These are phyloP conservation scores for Tetragnatha versicolor DNA, from an alignment of 1,140 invertebrate genomes.

Conservation along the genomic window DNA sequence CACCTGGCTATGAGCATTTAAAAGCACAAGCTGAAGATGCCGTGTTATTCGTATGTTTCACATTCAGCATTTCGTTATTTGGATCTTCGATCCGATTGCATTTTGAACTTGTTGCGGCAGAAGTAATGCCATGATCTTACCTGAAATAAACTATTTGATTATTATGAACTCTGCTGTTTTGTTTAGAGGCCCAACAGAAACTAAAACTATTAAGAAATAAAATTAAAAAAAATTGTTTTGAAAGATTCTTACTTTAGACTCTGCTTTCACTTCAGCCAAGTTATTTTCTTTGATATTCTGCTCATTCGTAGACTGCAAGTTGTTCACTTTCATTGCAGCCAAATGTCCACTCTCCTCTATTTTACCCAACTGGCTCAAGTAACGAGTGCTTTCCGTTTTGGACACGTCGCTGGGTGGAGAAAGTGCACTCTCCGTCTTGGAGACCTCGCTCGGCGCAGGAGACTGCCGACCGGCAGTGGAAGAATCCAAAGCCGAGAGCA, in stretches of 20 bases:
- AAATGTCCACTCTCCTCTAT: slow-evolving; percentile 59
- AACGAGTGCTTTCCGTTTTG: slow-evolving; percentile 61
- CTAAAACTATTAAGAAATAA: no score
- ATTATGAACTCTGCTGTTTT: no score
- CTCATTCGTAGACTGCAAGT: slow-evolving; percentile 25
- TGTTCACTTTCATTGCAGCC: slow-evolving; percentile 36
- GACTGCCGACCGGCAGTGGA: slow-evolving; percentile 61
- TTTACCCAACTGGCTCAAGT: slow-evolving; percentile 58
- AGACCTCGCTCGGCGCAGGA: slow-evolving; percentile 62
- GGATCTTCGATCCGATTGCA: no score
- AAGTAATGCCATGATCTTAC: no score
- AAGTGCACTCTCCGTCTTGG: slow-evolving; percentile 62
- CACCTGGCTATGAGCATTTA: no score
- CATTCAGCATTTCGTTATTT: no score
- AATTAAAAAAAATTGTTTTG: no score
- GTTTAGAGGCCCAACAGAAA: no score
- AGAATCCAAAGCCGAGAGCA: slow-evolving; percentile 58
- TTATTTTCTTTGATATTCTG: slow-evolving; percentile 37
- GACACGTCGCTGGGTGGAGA: slow-evolving; percentile 63
- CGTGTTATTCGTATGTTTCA: no score
- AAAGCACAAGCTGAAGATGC: no score
- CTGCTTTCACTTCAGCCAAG: not conserved
- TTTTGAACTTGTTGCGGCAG: no score
- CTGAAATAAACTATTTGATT: no score
- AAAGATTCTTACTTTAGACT: slow-evolving; percentile 22